Evolutionary conservation across 1,140 invertebrate genomes (phyloP).

Genomic region (Maconellicoccus hirsutus): DNA sequence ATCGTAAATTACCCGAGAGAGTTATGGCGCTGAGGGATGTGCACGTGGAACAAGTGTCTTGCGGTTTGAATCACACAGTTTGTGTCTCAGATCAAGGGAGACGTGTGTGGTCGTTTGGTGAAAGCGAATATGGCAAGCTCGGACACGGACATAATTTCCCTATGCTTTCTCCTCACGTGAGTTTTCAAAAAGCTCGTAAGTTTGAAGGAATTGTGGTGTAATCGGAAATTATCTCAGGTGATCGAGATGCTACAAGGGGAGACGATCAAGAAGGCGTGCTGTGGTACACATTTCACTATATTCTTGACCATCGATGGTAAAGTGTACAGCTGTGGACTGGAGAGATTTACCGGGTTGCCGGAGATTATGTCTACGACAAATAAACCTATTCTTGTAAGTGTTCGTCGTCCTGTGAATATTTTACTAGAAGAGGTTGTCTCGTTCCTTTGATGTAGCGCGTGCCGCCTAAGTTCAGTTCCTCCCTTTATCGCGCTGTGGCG

Average conservation of each 20-base stretch:
- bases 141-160: conserved; percentile 46
- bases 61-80: conserved; percentile 52
- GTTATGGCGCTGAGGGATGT: conserved; percentile 38
- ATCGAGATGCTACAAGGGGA: conserved; percentile 44
- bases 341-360: conserved; percentile 35
- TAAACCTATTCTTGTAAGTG: background rate
- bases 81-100: conserved; percentile 46
- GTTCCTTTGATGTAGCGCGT: too few relatives aligned
- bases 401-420: too few relatives aligned
- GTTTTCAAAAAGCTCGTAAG: background rate
- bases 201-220: background rate
- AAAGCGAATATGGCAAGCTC: conserved; percentile 54
- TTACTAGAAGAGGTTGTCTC: too few relatives aligned
- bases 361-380: conserved; percentile 4
- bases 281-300: conserved; percentile 51
- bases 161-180: conserved; percentile 40
- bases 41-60: conserved; percentile 42
- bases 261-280: conserved; percentile 47
- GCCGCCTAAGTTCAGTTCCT: too few relatives aligned
- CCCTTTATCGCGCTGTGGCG: too few relatives aligned
- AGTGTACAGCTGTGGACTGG: conserved; percentile 50
- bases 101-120: conserved; percentile 54
- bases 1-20: conserved; percentile 49
- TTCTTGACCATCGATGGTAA: conserved; percentile 48
- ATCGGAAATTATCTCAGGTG: conserved; percentile 33